Conservation (phyloP, 2,797 vertebrate species). For the Alauda arvensis region DNA sequence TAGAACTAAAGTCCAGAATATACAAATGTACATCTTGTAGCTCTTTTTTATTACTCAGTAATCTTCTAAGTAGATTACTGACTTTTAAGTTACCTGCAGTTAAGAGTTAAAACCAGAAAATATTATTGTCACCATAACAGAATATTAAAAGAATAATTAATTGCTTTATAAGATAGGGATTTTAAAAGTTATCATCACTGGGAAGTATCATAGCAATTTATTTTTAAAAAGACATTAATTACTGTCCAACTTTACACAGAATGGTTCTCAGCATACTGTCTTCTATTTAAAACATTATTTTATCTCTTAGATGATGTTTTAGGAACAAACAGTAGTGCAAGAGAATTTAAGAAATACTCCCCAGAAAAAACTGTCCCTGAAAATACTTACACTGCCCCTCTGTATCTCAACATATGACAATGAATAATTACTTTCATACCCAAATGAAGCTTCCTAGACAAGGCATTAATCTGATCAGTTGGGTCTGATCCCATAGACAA, state of each 20-base stretch:
- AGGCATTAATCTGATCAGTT: slow-evolving; percentile 77
- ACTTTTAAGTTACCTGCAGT: background rate
- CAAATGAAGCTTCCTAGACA: slow-evolving; percentile 78
- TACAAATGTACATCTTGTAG: background rate
- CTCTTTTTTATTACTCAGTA: background rate
- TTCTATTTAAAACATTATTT: background rate
- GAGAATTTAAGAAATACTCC: background rate
- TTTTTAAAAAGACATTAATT: background rate
- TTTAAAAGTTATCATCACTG: background rate
- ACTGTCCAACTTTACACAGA: background rate
- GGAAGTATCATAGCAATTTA: background rate
- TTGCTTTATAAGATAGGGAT: background rate
- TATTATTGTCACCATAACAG: background rate
- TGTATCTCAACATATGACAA: background rate
- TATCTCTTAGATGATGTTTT: background rate
- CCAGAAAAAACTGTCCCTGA: background rate
- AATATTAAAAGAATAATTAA: background rate
- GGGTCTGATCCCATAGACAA: slow-evolving; percentile 86
- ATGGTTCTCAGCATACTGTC: background rate
- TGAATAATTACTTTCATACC: slow-evolving; percentile 64
- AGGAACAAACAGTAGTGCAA: background rate
- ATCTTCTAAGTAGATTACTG: background rate
- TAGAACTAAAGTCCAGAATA: background rate
- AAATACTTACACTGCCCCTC: background rate
- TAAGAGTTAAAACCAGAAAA: background rate